Conservation (phyloP, 2,888 invertebrate genomes). For the Clivina fossor region DNA sequence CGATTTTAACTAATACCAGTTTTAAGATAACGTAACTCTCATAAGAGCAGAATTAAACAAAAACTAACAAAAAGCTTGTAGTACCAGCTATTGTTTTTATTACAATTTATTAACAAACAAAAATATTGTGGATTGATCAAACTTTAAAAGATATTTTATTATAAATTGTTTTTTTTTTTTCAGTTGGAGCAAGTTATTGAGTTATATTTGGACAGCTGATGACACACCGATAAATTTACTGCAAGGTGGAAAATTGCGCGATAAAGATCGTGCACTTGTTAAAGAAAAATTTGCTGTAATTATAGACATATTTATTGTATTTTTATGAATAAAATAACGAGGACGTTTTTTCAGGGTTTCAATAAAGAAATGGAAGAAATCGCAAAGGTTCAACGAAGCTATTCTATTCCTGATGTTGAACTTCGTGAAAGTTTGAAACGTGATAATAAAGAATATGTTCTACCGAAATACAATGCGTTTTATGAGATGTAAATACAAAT, state of each 20-base stretch:
- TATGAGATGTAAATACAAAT: no score
- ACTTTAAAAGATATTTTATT: conserved; percentile 3
- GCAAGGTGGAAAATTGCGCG: conserved; percentile 70
- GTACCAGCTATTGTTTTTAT: conserved; percentile 2
- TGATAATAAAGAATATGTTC: conserved; percentile 85
- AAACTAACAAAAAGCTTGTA: not conserved
- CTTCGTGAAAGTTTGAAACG: conserved; percentile 83
- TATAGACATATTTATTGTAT: conserved; percentile 51
- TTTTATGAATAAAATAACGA: no score
- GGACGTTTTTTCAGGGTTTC: conserved; percentile 69
- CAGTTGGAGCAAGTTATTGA: conserved; percentile 82
- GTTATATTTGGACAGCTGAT: conserved; percentile 69
- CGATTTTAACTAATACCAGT: no score
- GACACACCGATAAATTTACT: conserved; percentile 63
- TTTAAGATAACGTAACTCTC: no score
- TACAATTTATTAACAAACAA: conserved; percentile 8
- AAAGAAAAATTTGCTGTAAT: conserved; percentile 90
- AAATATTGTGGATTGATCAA: not conserved
- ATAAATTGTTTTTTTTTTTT: conserved; percentile 41
- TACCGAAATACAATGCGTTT: conserved; percentile 83
- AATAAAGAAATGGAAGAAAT: conserved; percentile 95
- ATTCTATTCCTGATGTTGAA: conserved; percentile 91
- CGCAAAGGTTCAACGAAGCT: conserved; percentile 79
- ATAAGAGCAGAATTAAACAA: no score
- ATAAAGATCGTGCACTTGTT: conserved; percentile 80